phyloP scores from a whole-genome alignment of 2,113 vertebrate genomes.

The Indri indri region DNA sequence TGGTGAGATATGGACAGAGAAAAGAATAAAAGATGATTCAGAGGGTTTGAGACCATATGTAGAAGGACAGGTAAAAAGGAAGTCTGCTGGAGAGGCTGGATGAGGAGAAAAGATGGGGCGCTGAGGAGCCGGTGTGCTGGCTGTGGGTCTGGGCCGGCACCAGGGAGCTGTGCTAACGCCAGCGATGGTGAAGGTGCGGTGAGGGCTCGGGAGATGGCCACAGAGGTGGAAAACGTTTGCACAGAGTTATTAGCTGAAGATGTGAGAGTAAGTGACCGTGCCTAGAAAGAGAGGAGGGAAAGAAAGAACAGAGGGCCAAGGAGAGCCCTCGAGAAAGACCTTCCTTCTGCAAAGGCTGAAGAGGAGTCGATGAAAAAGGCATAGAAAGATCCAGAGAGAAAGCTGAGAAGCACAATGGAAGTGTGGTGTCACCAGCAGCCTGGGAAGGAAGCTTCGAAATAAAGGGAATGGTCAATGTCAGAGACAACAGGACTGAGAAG shows the following conservation, averaged over 20 bases:
- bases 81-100: neutral
- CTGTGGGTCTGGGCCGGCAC: neutral
- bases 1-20: neutral
- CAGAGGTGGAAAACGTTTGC: neutral
- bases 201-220: neutral
- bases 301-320: neutral
- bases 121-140: fast-evolving
- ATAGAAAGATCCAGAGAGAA: neutral
- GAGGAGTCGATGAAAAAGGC: neutral
- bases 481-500: neutral
- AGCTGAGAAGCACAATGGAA: neutral
- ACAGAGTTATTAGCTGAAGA: neutral
- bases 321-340: neutral
- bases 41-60: neutral
- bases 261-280: neutral
- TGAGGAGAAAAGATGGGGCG: neutral
- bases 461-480: neutral
- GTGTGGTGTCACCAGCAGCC: neutral
- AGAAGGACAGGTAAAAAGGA: neutral
- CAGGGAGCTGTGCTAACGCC: neutral
- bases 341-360: neutral
- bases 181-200: neutral
- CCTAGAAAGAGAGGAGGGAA: neutral
- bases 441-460: neutral
- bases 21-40: neutral